A percentile compares a stretch with the other conserved stretches of the same genome.
Conservation (phyloP, 2,797 vertebrate genomes). For the Tenualosa ilisha region DNA sequence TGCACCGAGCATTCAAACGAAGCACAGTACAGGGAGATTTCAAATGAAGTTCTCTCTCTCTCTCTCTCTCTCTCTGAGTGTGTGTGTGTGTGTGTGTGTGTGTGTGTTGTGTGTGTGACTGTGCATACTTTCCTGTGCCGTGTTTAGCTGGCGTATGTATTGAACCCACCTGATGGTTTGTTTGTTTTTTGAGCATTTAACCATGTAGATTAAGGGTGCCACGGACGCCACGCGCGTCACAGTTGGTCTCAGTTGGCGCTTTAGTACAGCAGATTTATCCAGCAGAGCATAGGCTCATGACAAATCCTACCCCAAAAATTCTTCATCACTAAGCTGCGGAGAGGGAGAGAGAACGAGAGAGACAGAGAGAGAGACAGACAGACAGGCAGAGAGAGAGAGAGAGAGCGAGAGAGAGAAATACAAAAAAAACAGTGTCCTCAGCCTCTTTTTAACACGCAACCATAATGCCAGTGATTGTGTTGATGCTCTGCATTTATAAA, state of each 20-base stretch:
- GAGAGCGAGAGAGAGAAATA: not conserved
- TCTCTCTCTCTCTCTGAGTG: not conserved
- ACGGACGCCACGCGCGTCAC: not conserved
- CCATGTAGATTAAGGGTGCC: conserved; percentile 18
- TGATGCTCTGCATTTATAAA: conserved; percentile 28
- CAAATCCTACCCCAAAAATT: conserved; percentile 32
- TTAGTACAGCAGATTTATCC: conserved; percentile 22
- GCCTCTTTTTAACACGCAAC: conserved; percentile 28
- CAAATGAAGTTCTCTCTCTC: not conserved
- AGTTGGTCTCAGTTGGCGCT: not conserved
- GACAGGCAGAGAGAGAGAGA: not conserved
- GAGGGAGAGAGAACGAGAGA: not conserved
- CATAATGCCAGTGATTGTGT: conserved; percentile 21
- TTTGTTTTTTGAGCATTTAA: conserved; percentile 15
- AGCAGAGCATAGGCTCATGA: not conserved
- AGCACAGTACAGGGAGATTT: not conserved
- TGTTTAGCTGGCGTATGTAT: not conserved
- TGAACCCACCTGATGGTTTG: conserved; percentile 19
- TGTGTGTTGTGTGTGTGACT: conserved; percentile 14
- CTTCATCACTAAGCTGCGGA: conserved; percentile 31
- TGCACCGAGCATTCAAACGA: not conserved
- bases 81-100: not conserved
- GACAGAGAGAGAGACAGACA: not conserved
- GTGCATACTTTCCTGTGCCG: not conserved
- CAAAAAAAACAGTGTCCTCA: conserved; percentile 32